A percentile compares a stretch with the other conserved stretches of the same genome.
Evolutionary conservation across 2,797 vertebrate species (phyloP).

Genomic region (Picus viridis): DNA sequence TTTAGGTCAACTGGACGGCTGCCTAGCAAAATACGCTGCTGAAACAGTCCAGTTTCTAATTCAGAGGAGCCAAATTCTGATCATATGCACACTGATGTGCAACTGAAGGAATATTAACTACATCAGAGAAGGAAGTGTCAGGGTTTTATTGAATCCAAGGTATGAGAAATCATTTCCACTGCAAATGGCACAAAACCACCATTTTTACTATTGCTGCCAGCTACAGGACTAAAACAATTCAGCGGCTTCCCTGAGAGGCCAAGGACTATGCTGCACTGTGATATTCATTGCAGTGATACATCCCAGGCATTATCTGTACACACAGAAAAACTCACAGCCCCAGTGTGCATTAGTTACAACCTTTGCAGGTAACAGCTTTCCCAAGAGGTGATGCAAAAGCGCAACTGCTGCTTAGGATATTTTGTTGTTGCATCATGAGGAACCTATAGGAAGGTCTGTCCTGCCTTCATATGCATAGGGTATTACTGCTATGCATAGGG

Average conservation of each 20-base stretch:
- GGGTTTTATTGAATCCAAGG: background rate
- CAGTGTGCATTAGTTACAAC: rapidly evolving
- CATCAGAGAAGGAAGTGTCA: background rate
- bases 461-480: background rate
- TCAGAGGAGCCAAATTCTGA: background rate
- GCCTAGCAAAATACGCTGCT: background rate
- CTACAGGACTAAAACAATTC: background rate
- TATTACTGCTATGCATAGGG: background rate
- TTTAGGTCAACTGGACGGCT: background rate
- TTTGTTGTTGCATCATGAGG: background rate
- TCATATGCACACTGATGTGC: rapidly evolving
- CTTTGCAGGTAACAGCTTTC: background rate
- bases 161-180: background rate
- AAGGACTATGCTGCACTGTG: rapidly evolving
- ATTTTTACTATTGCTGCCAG: background rate
- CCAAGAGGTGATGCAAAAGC: background rate
- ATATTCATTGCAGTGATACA: background rate
- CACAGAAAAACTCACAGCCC: background rate
- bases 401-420: background rate
- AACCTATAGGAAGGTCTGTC: background rate
- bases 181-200: background rate
- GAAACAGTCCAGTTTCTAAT: background rate
- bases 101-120: background rate
- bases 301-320: background rate
- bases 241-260: background rate